Percentiles rank a stretch among this genome's conserved stretches.
phyloP scores from a whole-genome alignment of 2,888 invertebrate genomes.

The Lithophane leautieri region DNA sequence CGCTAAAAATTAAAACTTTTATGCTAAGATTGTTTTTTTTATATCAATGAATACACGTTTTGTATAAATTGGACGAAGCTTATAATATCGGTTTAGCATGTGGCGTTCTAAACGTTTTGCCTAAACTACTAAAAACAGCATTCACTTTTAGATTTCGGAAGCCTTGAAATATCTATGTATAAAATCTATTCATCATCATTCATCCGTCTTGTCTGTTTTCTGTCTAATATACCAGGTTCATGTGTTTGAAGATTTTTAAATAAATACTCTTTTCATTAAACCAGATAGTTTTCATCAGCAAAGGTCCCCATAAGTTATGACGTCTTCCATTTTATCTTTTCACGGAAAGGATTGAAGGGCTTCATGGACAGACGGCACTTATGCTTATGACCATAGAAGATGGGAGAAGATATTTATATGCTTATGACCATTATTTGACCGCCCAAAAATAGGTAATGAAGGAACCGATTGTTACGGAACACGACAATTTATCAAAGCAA shows the following conservation, averaged over 20 bases:
- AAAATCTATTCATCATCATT: constrained; percentile 22
- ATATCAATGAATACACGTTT: background rate
- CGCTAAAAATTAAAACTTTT: constrained; percentile 3
- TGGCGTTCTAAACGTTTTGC: constrained; percentile 1
- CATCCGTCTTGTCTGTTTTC: constrained; percentile 16
- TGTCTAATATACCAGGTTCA: background rate
- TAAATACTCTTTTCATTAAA: background rate
- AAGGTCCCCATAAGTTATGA: background rate
- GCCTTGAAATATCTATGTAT: constrained; percentile 9
- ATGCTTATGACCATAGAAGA: background rate
- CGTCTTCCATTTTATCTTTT: background rate
- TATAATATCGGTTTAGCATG: constrained; percentile 2
- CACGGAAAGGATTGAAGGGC: background rate
- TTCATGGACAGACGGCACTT: background rate
- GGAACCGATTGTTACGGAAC: background rate
- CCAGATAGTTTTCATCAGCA: background rate
- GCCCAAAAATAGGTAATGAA: background rate
- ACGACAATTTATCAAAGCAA: background rate
- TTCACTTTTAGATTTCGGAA: constrained; percentile 18
- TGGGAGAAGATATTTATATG: no score
- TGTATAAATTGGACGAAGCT: background rate
- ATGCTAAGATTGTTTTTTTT: background rate
- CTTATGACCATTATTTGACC: background rate
- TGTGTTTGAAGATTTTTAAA: background rate
- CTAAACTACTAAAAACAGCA: constrained; percentile 22